Conservation (phyloP, 2,888 invertebrate genomes). For the Morinoia aosen region DNA sequence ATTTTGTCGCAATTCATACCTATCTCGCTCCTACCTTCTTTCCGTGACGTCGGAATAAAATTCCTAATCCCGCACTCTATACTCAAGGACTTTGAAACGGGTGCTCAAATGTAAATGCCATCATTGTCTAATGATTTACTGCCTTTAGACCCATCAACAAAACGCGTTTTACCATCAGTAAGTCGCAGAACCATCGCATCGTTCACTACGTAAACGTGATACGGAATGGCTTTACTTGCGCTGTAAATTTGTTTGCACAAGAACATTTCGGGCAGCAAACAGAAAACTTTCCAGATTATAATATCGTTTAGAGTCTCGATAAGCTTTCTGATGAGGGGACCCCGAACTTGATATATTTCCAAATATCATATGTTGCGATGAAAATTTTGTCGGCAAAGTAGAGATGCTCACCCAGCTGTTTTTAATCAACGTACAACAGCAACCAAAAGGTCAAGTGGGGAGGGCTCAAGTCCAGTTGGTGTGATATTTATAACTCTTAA, state of each 20-base stretch:
- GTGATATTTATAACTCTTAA: background rate
- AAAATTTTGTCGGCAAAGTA: background rate
- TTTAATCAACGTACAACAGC: background rate
- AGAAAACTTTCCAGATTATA: background rate
- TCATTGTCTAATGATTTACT: background rate
- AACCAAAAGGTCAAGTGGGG: background rate
- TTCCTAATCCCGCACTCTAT: background rate
- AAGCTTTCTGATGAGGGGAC: background rate
- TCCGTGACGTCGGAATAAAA: background rate
- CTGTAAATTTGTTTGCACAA: background rate
- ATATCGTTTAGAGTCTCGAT: background rate
- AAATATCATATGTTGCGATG: background rate
- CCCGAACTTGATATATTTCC: background rate
- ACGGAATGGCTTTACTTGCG: background rate
- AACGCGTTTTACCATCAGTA: background rate
- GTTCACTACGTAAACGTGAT: background rate
- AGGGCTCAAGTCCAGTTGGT: background rate
- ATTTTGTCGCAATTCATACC: background rate
- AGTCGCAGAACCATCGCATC: background rate
- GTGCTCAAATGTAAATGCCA: background rate
- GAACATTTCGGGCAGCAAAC: background rate
- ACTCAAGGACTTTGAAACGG: background rate
- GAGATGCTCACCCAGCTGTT: background rate
- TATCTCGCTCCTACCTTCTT: background rate
- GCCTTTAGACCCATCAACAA: background rate